A percentile compares a stretch with the other conserved stretches of the same genome.
Evolutionary conservation across 2,113 vertebrate genomes (phyloP).

Genomic region (Erythrolamprus reginae): DNA sequence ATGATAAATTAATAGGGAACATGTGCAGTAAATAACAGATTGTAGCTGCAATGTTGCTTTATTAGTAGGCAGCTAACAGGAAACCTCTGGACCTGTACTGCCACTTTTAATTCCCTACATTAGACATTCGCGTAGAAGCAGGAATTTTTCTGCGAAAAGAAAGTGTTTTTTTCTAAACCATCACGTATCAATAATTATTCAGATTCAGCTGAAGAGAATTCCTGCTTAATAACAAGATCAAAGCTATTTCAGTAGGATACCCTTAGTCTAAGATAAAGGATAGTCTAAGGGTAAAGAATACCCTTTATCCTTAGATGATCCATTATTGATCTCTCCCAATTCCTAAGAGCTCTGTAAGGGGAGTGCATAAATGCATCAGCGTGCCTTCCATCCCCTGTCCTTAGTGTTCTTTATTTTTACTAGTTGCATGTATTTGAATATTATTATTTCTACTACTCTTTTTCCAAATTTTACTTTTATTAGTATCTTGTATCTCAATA

Average conservation of each 20-base stretch:
- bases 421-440: too few relatives aligned
- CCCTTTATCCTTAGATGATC: too few relatives aligned
- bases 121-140: background rate
- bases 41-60: background rate
- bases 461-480: too few relatives aligned
- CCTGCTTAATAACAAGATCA: background rate
- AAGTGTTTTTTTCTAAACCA: background rate
- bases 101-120: background rate
- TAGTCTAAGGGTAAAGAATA: too few relatives aligned
- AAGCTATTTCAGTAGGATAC: background rate
- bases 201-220: background rate
- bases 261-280: too few relatives aligned
- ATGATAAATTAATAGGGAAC: background rate
- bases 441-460: too few relatives aligned
- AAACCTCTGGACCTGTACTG: background rate
- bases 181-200: background rate
- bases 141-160: background rate
- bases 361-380: too few relatives aligned
- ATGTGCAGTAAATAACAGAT: background rate
- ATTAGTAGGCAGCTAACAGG: background rate
- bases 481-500: too few relatives aligned
- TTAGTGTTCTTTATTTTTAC: too few relatives aligned
- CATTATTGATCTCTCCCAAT: too few relatives aligned
- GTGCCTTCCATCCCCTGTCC: too few relatives aligned
- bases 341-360: too few relatives aligned